Percentiles rank a stretch among this genome's conserved stretches.
Conservation (phyloP, 2,797 vertebrate genomes). For the Urophycis tenuis region DNA sequence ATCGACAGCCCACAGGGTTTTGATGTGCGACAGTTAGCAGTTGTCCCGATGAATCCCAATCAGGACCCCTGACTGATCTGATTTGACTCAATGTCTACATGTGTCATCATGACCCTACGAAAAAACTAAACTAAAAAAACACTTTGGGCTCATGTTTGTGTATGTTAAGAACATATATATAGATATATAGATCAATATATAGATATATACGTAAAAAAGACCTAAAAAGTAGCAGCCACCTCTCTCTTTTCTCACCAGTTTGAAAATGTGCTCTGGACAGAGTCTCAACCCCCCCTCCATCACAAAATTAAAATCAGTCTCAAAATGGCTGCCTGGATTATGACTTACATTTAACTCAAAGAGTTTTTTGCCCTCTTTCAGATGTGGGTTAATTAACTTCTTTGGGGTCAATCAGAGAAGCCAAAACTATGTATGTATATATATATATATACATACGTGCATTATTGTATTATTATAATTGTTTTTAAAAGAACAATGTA, state of each 20-base stretch:
- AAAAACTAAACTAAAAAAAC: neutral
- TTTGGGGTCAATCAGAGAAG: constrained; percentile 47
- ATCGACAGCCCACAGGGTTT: constrained; percentile 41
- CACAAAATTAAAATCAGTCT: constrained; percentile 67
- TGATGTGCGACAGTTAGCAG: constrained; percentile 19
- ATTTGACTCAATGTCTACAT: constrained; percentile 16
- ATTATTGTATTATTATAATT: constrained; percentile 10
- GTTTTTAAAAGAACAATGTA: constrained; percentile 45
- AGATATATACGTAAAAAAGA: constrained; percentile 25
- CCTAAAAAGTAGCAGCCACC: constrained; percentile 39
- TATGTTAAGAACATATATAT: neutral
- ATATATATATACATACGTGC: neutral
- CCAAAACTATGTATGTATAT: constrained; percentile 14
- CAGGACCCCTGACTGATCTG: constrained; percentile 15
- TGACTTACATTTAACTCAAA: constrained; percentile 66
- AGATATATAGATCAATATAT: no score
- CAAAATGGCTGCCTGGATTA: constrained; percentile 73
- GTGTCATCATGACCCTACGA: neutral
- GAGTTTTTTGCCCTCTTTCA: constrained; percentile 31
- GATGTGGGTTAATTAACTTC: constrained; percentile 33
- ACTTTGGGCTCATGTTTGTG: neutral
- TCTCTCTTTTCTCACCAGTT: constrained; percentile 68
- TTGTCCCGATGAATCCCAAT: no score
- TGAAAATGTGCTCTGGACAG: constrained; percentile 67
- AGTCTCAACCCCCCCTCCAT: constrained; percentile 66